phyloP scores from a whole-genome alignment of 2,888 invertebrate genomes.

The Parascotia fuliginaria region DNA sequence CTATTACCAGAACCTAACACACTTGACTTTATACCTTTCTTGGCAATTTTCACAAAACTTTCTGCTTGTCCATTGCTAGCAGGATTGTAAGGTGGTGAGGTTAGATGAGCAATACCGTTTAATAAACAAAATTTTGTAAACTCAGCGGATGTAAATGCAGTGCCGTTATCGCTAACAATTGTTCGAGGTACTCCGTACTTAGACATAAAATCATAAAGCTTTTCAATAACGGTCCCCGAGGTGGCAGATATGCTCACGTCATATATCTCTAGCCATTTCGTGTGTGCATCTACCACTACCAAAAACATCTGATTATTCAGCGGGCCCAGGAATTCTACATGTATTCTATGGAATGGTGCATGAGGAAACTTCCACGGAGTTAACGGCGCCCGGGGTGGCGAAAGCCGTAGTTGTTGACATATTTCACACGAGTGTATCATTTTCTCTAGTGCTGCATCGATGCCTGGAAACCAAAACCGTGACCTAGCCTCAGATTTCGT shows the following conservation, averaged over 20 bases:
- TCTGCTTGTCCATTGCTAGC: constrained; percentile 3
- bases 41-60: neutral
- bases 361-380: no score
- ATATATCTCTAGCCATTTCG: no score
- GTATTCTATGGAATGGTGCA: no score
- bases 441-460: constrained; percentile 2
- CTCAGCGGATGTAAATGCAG: neutral
- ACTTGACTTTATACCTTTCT: constrained; percentile 3
- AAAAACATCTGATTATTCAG: no score
- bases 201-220: neutral
- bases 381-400: neutral
- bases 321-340: no score
- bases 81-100: neutral
- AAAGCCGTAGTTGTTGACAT: constrained; percentile 3
- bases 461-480: constrained; percentile 10
- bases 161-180: neutral
- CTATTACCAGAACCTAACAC: neutral
- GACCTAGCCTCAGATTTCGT: constrained; percentile 5
- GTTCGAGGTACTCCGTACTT: neutral
- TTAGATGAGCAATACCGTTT: neutral
- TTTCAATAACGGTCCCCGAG: neutral
- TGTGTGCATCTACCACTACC: no score
- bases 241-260: neutral
- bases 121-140: neutral
- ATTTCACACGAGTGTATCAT: constrained; percentile 2